A percentile compares a stretch with the other conserved stretches of the same genome.
These are phyloP conservation scores for Meloidogyne exigua DNA, from an alignment of 1,140 invertebrate genomes.

Conservation along the genomic window DNA sequence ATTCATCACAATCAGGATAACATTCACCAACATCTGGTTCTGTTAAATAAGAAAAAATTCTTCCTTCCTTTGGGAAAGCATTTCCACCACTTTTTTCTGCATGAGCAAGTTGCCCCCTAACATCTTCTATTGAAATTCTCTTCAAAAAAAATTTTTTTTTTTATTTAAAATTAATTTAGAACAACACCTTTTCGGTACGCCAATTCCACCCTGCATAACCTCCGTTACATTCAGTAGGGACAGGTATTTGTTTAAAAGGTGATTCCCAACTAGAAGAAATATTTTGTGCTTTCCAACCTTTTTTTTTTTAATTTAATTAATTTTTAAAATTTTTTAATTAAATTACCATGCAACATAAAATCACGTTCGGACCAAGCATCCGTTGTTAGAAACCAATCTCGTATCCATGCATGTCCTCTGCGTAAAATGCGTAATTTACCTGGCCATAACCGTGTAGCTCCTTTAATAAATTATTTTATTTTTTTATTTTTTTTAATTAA, in stretches of 20 bases:
- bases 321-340: too few species aligned
- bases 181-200: conserved; percentile 36
- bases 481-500: too few species aligned
- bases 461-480: neutral
- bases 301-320: too few species aligned
- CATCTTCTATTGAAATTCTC: conserved; percentile 13
- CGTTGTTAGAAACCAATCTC: conserved; percentile 52
- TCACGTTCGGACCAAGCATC: conserved; percentile 42
- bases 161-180: neutral
- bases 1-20: conserved; percentile 25
- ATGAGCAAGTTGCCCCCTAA: neutral
- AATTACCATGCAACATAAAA: conserved; percentile 56
- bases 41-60: conserved; percentile 14
- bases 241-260: conserved; percentile 29
- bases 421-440: conserved; percentile 43
- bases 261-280: conserved; percentile 20
- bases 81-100: neutral
- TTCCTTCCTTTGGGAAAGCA: conserved; percentile 13
- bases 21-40: conserved; percentile 20
- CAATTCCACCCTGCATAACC: conserved; percentile 46
- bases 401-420: conserved; percentile 43
- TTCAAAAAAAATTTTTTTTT: neutral
- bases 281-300: neutral
- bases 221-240: conserved; percentile 38
- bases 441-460: conserved; percentile 41